Percentiles rank a stretch among this genome's conserved stretches.
phyloP scores from a whole-genome alignment of 2,888 invertebrate genomes.

The Arge pagana region DNA sequence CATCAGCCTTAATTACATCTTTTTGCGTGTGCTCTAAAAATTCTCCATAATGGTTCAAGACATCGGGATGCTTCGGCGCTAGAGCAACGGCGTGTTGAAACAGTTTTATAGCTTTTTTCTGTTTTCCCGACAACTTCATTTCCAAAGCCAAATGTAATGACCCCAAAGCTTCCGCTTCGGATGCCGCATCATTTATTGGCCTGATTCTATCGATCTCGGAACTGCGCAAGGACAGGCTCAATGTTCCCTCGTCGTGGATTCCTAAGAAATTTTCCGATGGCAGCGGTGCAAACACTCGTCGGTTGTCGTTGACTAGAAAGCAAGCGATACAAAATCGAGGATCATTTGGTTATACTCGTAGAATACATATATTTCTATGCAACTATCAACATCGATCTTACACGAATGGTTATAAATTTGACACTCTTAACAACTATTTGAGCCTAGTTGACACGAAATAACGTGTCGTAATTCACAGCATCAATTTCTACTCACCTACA shows the following conservation, averaged over 20 bases:
- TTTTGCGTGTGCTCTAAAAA: slow-evolving; percentile 85
- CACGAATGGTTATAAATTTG: too few species aligned
- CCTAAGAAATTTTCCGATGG: slow-evolving; percentile 43
- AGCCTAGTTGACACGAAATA: too few species aligned
- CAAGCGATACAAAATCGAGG: too few species aligned
- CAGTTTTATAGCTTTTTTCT: slow-evolving; percentile 82
- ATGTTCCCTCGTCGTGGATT: slow-evolving; percentile 42
- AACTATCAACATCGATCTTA: too few species aligned
- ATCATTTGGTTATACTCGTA: too few species aligned
- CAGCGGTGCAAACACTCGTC: slow-evolving; percentile 43
- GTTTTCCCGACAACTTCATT: slow-evolving; percentile 80
- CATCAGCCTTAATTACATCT: slow-evolving; percentile 88
- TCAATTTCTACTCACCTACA: slow-evolving; percentile 31
- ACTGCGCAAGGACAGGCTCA: slow-evolving; percentile 35
- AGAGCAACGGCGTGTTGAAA: slow-evolving; percentile 91
- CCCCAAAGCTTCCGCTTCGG: slow-evolving; percentile 77
- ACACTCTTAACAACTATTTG: too few species aligned
- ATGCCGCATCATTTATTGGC: slow-evolving; percentile 45
- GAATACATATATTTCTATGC: too few species aligned
- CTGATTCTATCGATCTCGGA: slow-evolving; percentile 32
- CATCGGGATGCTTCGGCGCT: slow-evolving; percentile 90
- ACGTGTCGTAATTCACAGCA: too few species aligned
- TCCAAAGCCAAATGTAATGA: slow-evolving; percentile 84
- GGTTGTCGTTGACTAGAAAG: slow-evolving; percentile 34
- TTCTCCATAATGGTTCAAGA: slow-evolving; percentile 90